Evolutionary conservation across 2,113 vertebrate genomes (phyloP), one percentile per base, ranked within the genome.

Genomic region (Spheniscus mendiculus): DNA sequence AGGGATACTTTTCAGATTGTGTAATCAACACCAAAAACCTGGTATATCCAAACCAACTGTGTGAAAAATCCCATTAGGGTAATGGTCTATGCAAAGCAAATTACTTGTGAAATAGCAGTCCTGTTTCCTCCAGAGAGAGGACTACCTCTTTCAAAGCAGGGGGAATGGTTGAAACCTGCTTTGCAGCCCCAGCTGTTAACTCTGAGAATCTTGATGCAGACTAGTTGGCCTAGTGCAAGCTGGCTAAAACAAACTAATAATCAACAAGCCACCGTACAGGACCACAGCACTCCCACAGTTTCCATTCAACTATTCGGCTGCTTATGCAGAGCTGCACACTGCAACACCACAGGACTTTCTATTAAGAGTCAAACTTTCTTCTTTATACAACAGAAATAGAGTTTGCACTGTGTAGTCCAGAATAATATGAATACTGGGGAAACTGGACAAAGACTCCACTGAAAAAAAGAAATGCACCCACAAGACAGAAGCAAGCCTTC

Each of bases 261-360:
- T 10, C 45, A 70, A 25, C n/a, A 58, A 55, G 45, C 30, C 27
- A 26, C 8, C 0, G 0, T 1, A 15, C 7, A 66, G 53, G 23
- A 61, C 50, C 27, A 19, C 32, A 58, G 62, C 30, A 36, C 29
- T 70, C 27, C 27, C 36, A 45, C 17, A n/a, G 38, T 19, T 62
- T 38, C 55, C 45, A 53, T 36, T 61, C 36, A 52, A 3, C 17
- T 66, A 3, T 4, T 26, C 2, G 13, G 50, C 29, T 9, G 5
- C 56, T 56, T n/a, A n/a, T 4, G 1, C 58, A 36, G 53, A 77
- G 45, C 4, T 44, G 27, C 12, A 16, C 0, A 1, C 21, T 49
- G 59, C 50, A 91, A 19, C 14, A 25, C 12, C 89, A 70, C 21
- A 49, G 72, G 15, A 53, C 59, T 47, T 78, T 14, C 29, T 44